Percentiles rank a stretch among this genome's conserved stretches.
Conservation (phyloP, 2,113 vertebrate genomes). For the Anhinga anhinga region DNA sequence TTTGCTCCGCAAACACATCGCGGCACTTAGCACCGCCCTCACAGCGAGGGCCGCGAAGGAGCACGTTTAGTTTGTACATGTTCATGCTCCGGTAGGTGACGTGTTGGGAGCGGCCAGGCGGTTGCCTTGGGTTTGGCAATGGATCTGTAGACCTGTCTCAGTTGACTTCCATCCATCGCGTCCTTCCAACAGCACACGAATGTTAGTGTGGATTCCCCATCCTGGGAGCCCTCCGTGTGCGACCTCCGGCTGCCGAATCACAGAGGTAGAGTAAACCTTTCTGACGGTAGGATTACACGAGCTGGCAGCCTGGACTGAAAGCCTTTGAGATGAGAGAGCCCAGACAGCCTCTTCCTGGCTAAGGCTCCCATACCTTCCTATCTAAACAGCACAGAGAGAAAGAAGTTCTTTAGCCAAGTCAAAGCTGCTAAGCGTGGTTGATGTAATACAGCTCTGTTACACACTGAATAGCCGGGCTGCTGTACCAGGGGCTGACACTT, state of each 20-base stretch:
- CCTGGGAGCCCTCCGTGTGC: neutral
- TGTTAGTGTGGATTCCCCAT: neutral
- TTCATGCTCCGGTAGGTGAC: rapidly evolving
- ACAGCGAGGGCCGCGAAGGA: rapidly evolving
- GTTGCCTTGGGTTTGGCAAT: neutral
- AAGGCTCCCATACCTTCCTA: neutral
- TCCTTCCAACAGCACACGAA: neutral
- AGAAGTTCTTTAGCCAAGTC: neutral
- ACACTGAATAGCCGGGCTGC: neutral
- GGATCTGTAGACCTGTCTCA: neutral
- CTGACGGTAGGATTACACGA: rapidly evolving
- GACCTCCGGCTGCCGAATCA: neutral
- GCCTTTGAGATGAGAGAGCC: neutral
- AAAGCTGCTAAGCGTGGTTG: neutral
- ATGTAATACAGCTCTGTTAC: rapidly evolving
- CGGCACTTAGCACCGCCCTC: neutral
- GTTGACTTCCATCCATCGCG: rapidly evolving
- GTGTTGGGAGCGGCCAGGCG: rapidly evolving
- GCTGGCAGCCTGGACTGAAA: neutral
- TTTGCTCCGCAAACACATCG: neutral
- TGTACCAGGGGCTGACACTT: neutral
- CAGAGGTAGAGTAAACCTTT: rapidly evolving
- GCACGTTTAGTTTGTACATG: rapidly evolving
- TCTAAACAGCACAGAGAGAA: neutral
- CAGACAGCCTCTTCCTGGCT: neutral